A percentile compares a stretch with the other conserved stretches of the same genome.
These are phyloP conservation scores for Mormyrops attenuatus DNA, from an alignment of 2,797 vertebrate species.

Conservation along the genomic window DNA sequence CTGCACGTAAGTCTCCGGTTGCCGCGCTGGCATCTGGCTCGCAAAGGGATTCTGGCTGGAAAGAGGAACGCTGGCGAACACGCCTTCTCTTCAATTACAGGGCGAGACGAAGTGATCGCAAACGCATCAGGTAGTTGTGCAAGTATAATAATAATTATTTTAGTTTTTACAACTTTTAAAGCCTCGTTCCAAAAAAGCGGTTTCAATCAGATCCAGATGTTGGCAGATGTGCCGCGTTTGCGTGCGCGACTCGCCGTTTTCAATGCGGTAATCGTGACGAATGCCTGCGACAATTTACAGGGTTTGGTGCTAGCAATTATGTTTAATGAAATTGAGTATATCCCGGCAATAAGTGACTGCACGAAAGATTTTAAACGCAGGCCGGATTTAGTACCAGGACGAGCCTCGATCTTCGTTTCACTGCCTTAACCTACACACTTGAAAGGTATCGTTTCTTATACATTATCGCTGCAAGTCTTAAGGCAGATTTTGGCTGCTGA, in stretches of 20 bases:
- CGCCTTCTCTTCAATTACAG: not conserved
- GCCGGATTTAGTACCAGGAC: not conserved
- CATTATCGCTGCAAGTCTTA: not conserved
- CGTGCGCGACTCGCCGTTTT: slow-evolving; percentile 23
- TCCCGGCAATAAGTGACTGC: not conserved
- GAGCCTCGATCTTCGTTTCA: not conserved
- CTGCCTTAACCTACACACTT: not conserved
- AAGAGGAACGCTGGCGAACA: slow-evolving; percentile 19
- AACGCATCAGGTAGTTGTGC: not conserved
- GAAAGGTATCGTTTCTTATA: not conserved
- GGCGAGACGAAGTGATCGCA: not conserved
- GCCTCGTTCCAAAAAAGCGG: slow-evolving; percentile 1
- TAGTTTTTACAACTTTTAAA: not conserved
- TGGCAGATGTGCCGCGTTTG: slow-evolving; percentile 26
- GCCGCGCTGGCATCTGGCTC: slow-evolving; percentile 49
- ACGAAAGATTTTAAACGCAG: not conserved
- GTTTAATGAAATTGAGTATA: not conserved
- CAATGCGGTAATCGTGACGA: slow-evolving; percentile 47
- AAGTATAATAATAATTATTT: not conserved
- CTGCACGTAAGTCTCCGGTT: slow-evolving; percentile 28
- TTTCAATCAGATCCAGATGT: slow-evolving; percentile 44
- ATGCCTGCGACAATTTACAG: slow-evolving; percentile 17
- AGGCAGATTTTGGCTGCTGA: not conserved
- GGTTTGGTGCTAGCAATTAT: not conserved
- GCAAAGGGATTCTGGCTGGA: slow-evolving; percentile 7